phyloP scores from a whole-genome alignment of 2,888 invertebrate genomes.

The Creontiades dilutus region DNA sequence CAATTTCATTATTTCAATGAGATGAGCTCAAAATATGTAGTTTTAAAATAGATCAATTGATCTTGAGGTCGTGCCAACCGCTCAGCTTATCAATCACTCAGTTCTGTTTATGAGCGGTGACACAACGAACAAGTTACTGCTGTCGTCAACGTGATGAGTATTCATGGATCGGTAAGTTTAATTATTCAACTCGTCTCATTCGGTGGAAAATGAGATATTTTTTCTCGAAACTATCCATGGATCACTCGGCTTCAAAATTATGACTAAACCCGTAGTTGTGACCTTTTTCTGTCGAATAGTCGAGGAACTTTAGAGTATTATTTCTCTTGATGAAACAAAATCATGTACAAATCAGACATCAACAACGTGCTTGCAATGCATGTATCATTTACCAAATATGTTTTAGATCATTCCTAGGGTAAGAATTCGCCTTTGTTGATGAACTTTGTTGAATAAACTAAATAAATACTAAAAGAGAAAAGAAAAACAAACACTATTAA shows the following conservation, averaged over 20 bases:
- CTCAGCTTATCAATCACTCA: conserved; percentile 55
- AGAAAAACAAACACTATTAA: too few species aligned
- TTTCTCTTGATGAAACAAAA: too few species aligned
- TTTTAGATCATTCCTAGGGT: too few species aligned
- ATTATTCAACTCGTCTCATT: conserved; percentile 48
- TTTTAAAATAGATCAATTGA: conserved; percentile 68
- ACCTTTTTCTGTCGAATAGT: too few species aligned
- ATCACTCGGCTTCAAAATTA: not conserved
- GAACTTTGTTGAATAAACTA: too few species aligned
- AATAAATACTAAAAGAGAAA: too few species aligned
- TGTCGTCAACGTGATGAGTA: conserved; percentile 49
- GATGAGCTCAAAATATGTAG: conserved; percentile 9
- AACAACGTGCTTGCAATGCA: too few species aligned
- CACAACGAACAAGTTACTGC: conserved; percentile 18
- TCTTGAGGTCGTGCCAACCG: conserved; percentile 67
- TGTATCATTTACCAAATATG: too few species aligned
- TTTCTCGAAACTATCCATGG: not conserved
- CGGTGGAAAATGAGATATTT: not conserved
- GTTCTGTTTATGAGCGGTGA: conserved; percentile 54
- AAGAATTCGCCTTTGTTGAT: too few species aligned
- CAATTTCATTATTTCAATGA: conserved; percentile 37
- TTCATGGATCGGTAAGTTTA: conserved; percentile 34
- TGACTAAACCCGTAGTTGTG: conserved; percentile 24
- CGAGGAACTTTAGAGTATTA: too few species aligned
- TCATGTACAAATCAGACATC: too few species aligned